Evolutionary conservation across 2,888 invertebrate species (phyloP), one percentile per base, ranked within the genome.

Genomic region (Thecophora atra): DNA sequence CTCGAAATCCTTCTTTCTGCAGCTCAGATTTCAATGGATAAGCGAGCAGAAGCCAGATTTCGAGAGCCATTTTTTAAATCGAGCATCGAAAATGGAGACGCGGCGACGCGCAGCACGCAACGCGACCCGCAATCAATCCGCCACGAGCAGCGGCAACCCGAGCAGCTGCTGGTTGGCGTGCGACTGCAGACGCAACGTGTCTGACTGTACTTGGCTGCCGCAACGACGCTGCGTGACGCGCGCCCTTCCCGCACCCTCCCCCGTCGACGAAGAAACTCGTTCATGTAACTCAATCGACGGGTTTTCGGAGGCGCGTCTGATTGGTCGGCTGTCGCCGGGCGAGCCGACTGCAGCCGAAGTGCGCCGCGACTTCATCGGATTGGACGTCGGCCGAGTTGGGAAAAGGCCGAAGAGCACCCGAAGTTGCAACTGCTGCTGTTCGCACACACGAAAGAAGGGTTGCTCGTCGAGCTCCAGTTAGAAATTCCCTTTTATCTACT

Each of bases 1-100:
- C 44, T 44, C 44, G 44, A 13, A 44, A 44, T 44, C 13, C 44
- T 11, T 44, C 13, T 11, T 7, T 44, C 44, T 7, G 13, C 7
- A 13, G 44, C 7, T 11, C 44, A 44, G 13, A 44, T 13, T 44
- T 44, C 44, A 13, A 11, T 44, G 13, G 13, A 44, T 7, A 44
- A 44, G 13, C 44, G 44, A 7, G 44, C 7, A 44, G 13, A 44
- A 44, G 13, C 44, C 44, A 47, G n/a, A 11, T 47, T 11, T 24
- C 30, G 21, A 70, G 24, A 51, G 70, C 70, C 70, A 70, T 70
- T 70, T 70, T 44, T 70, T 70, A 70, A 63, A 44, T 52, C 56
- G 8, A 7, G 54, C 52, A 30, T 70, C 37, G 70, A 70, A 70
- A 70, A 70, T 70, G 70, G 70, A 70, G 70, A 70, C 24, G 17